These are phyloP conservation scores for Eleginops maclovinus DNA, from an alignment of 2,113 vertebrate genomes.

Conservation along the genomic window DNA sequence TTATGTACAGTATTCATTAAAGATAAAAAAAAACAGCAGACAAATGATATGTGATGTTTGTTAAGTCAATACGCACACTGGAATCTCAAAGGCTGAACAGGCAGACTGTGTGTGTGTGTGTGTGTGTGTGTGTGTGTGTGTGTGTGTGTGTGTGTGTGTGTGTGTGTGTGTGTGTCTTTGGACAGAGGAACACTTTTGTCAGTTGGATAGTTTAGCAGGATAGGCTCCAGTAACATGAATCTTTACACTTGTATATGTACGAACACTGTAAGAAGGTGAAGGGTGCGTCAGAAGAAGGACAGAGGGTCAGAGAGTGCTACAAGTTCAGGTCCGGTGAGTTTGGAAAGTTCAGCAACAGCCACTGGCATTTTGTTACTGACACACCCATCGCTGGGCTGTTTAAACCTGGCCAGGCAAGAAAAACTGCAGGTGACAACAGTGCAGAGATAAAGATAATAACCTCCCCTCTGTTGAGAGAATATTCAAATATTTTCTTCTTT, in stretches of 20 bases:
- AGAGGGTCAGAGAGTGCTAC: constrained; percentile 31
- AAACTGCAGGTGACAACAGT: constrained; percentile 70
- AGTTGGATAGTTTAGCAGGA: constrained; percentile 31
- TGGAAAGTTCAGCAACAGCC: constrained; percentile 52
- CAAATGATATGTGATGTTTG: constrained; percentile 35
- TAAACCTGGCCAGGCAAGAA: constrained; percentile 79
- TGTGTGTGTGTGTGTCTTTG: constrained; percentile 21
- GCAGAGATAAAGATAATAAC: constrained; percentile 39
- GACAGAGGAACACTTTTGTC: constrained; percentile 5
- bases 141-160: constrained; percentile 6
- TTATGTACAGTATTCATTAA: constrained; percentile 38
- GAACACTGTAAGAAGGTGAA: constrained; percentile 21
- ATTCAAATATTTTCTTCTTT: constrained; percentile 35
- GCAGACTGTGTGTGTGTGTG: not conserved
- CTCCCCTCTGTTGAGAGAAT: constrained; percentile 15
- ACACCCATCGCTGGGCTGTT: constrained; percentile 67
- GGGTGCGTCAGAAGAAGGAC: constrained; percentile 30
- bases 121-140: constrained; percentile 15
- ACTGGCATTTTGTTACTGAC: constrained; percentile 44
- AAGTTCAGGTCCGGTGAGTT: constrained; percentile 65
- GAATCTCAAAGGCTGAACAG: not conserved
- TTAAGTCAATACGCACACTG: constrained; percentile 24
- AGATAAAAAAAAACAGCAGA: constrained; percentile 31
- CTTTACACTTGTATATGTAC: constrained; percentile 15
- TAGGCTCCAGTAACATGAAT: constrained; percentile 31